Evolutionary conservation across 2,888 invertebrate genomes (phyloP), one percentile per base, ranked within the genome.

Genomic region (Cephalotes varians): DNA sequence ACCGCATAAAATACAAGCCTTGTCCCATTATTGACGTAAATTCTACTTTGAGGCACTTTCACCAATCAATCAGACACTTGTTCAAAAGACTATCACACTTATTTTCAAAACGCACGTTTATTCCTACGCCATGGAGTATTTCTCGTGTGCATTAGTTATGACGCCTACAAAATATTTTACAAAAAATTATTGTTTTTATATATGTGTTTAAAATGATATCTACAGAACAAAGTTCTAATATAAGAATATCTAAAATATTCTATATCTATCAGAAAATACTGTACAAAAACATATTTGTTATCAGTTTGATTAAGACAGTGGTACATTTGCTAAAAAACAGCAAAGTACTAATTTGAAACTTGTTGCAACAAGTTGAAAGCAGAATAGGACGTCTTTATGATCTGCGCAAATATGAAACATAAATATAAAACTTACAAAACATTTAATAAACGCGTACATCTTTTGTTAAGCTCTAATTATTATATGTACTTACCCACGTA

Each of bases 351-450:
- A 6, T 84, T 56, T 12, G 88, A 80, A 10, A 85, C 69, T 1
- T 81, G 83, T 85, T 91, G 89, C 9, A 91, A 81, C 28, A 91
- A 71, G 64, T 89, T 91, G 69, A 87, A 91, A 2, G 85, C 74
- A 10, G 91, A 90, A 34, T 90, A 91, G 0, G 91, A 90, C 4
- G 88, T 85, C 64, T 90, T 91, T 28, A 91, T 56, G 15, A 91
- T 85, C 91, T 91, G 80, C 21, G 84, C 85, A 49, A n/a, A n/a
- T n/a, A n/a, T n/a, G 51, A 56, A 4, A 56, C 6, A n/a, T 37
- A 76, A 1, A 51, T 64, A 7, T 18, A 40, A 28, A 44, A 37
- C 51, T 9, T 74, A 18, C n/a, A n/a, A n/a, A n/a, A n/a, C n/a
- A n/a, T n/a, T n/a, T n/a, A n/a, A n/a, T n/a, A n/a, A n/a, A n/a